Evolutionary conservation across 92 coral and sea anemone species (phyloP).

Genomic region (Palythoa caribaeorum): DNA sequence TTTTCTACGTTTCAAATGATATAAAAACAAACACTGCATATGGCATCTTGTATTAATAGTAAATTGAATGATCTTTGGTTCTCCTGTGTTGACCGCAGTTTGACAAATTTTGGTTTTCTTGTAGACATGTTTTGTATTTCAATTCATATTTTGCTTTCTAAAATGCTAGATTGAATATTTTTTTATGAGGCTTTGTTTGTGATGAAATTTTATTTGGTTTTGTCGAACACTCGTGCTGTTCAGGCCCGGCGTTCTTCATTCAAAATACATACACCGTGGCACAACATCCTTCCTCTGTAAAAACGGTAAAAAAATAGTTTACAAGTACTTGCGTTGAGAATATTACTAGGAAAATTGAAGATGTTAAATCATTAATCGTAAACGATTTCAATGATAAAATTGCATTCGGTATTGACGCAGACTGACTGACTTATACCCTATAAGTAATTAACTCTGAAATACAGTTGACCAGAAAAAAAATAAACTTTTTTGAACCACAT

Average conservation of each 20-base stretch:
- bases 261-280: background rate
- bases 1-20: background rate
- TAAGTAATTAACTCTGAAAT: slow-evolving; percentile 24
- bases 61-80: background rate
- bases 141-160: background rate
- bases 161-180: slow-evolving; percentile 16
- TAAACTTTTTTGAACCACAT: background rate
- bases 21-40: slow-evolving; percentile 2
- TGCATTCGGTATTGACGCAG: background rate
- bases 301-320: background rate
- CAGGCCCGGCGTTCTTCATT: background rate
- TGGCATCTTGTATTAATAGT: background rate
- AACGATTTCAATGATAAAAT: background rate
- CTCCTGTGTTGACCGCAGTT: slow-evolving; percentile 20
- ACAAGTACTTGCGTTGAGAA: background rate
- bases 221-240: slow-evolving; percentile 1
- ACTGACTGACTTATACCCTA: background rate
- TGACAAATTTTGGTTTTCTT: slow-evolving; percentile 38
- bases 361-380: background rate
- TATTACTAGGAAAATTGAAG: background rate
- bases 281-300: background rate
- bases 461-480: slow-evolving; percentile 30
- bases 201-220: slow-evolving; percentile 25
- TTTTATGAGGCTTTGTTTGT: background rate
- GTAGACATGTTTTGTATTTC: background rate